Evolutionary conservation across 2,113 vertebrate genomes (phyloP), one percentile per base, ranked within the genome.

Genomic region (Falcunculus frontatus): DNA sequence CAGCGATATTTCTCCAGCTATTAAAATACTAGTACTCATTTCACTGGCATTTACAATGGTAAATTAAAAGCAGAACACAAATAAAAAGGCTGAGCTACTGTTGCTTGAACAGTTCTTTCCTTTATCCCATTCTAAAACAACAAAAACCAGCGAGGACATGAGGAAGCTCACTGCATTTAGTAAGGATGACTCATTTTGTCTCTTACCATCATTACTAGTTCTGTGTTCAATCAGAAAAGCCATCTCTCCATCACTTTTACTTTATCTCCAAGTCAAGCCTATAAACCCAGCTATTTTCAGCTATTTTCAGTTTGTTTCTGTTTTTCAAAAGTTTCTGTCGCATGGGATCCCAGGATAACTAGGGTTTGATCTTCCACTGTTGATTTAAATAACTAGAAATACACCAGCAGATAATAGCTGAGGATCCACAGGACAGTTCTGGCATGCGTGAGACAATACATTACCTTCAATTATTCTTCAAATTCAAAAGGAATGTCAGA

Each of bases 401-500:
- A 74, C 0, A 21, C 5, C 25, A 87, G 80, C 20, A 89, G 39
- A 42, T 37, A 69, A 70, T 27, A 92, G 56, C 68, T 35, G 27
- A 95, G 52, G 59, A 80, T 78, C 39, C 65, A 70, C 41, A 52
- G 68, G 41, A 77, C 30, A 78, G 23, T 57, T 84, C 52, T 41
- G 50, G 59, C 46, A 46, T 30, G 35, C 73, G n/a, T 39, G 57
- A 96, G 53, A 69, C 57, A 76, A 84, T 20, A 64, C 18, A 81
- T 75, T 82, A 60, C 35, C 72, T 94, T 85, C 53, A 73, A 52
- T 59, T 78, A 47, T 35, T 87, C 65, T 79, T 76, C 62, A 67
- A 64, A 78, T 84, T 47, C 49, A 65, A 79, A 69, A 93, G 47
- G 33, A 75, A 74, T 32, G 27, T 55, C 59, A 91, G 50, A 74